phyloP scores from a whole-genome alignment of 2,797 vertebrate genomes.

The Sebastes umbrosus region DNA sequence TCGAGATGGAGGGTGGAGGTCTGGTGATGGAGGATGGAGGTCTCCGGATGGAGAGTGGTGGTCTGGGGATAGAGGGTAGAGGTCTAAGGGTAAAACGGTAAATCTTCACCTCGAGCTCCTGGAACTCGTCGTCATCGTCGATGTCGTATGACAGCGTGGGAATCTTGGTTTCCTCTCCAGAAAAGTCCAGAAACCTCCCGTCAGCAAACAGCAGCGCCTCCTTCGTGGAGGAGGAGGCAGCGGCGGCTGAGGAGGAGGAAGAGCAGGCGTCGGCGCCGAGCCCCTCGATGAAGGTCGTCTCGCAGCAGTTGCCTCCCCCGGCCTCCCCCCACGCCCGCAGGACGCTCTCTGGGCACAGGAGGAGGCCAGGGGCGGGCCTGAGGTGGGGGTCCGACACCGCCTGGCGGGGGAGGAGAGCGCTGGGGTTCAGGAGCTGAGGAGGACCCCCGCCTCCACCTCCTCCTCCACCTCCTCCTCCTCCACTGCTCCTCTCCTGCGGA shows the following conservation, averaged over 20 bases:
- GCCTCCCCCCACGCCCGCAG: constrained; percentile 85
- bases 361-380: constrained; percentile 80
- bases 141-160: constrained; percentile 91
- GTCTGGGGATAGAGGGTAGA: background rate
- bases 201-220: constrained; percentile 86
- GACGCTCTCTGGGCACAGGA: constrained; percentile 88
- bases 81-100: too few relatives aligned
- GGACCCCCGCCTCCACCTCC: constrained; percentile 19
- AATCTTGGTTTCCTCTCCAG: constrained; percentile 87
- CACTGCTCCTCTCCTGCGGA: constrained; percentile 52
- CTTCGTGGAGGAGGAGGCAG: constrained; percentile 56
- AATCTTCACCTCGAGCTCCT: constrained; percentile 89
- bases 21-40: too few relatives aligned
- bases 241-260: background rate
- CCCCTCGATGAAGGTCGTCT: constrained; percentile 94
- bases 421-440: constrained; percentile 90
- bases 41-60: too few relatives aligned
- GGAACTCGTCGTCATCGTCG: constrained; percentile 92
- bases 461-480: background rate
- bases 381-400: constrained; percentile 78
- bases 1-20: too few relatives aligned
- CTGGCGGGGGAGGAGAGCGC: constrained; percentile 85
- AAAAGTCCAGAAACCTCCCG: constrained; percentile 88
- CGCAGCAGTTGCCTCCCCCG: constrained; percentile 84
- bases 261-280: constrained; percentile 47